A percentile compares a stretch with the other conserved stretches of the same genome.
phyloP scores from a whole-genome alignment of 2,797 vertebrate genomes.

The Macroramphosus scolopax region DNA sequence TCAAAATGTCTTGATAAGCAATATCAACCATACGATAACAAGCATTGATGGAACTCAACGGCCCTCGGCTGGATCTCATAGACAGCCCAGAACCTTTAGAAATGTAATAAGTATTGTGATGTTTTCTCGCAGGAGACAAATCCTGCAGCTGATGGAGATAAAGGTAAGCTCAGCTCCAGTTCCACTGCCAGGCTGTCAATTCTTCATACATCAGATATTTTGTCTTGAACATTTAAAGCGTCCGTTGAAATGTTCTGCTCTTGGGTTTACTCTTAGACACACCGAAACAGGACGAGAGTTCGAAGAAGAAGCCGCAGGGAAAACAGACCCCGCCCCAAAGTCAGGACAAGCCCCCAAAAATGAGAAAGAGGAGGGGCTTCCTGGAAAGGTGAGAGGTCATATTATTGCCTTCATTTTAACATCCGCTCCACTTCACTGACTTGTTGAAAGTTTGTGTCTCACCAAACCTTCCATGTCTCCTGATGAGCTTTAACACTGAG shows the following conservation, averaged over 20 bases:
- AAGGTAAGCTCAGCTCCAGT: constrained; percentile 54
- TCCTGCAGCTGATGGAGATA: constrained; percentile 48
- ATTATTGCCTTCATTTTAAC: too few species aligned
- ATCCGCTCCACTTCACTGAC: too few species aligned
- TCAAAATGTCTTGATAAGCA: background rate
- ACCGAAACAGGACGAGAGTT: constrained; percentile 75
- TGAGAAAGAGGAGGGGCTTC: constrained; percentile 88
- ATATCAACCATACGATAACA: too few species aligned
- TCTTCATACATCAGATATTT: too few species aligned
- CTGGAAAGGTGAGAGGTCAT: constrained; percentile 84
- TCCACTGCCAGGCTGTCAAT: too few species aligned
- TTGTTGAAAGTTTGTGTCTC: too few species aligned
- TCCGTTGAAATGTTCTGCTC: background rate
- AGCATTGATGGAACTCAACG: too few species aligned
- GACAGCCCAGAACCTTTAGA: constrained; percentile 5
- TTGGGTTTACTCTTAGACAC: constrained; percentile 44
- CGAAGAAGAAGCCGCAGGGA: constrained; percentile 73
- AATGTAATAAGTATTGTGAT: background rate
- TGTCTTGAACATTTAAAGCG: too few species aligned
- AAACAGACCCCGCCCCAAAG: constrained; percentile 71
- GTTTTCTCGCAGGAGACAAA: constrained; percentile 53
- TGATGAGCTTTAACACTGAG: background rate
- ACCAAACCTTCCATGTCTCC: too few species aligned
- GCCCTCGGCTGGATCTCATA: too few species aligned
- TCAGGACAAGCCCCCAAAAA: constrained; percentile 80